Conservation (phyloP, 1,140 invertebrate species). For the Drosophila elegans region DNA sequence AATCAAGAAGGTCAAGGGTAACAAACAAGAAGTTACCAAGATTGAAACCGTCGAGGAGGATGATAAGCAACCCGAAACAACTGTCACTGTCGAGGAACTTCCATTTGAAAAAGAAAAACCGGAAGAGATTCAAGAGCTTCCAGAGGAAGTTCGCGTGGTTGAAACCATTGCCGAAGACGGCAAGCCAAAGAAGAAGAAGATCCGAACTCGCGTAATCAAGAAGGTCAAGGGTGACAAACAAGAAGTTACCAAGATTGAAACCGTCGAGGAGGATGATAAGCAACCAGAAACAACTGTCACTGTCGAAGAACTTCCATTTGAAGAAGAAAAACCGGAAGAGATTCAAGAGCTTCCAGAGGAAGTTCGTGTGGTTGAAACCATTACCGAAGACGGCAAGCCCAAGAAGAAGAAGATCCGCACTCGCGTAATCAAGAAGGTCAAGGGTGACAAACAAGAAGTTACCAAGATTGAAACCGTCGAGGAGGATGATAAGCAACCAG, state of each 20-base stretch:
- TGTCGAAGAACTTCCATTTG: not conserved
- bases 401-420: slow-evolving; percentile 8
- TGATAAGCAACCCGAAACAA: slow-evolving; percentile 1
- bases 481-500: slow-evolving; percentile 1
- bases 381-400: slow-evolving; percentile 3
- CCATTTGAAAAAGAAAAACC: not conserved
- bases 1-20: slow-evolving; percentile 8
- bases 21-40: slow-evolving; percentile 3
- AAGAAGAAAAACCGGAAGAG: not conserved
- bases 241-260: slow-evolving; percentile 8
- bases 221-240: slow-evolving; percentile 11
- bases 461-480: slow-evolving; percentile 7
- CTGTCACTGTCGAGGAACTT: not conserved
- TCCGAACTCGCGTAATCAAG: slow-evolving; percentile 4
- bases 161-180: not conserved
- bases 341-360: slow-evolving; percentile 5
- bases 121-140: slow-evolving; percentile 6
- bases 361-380: slow-evolving; percentile 1
- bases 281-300: not conserved
- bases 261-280: slow-evolving; percentile 2
- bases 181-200: slow-evolving; percentile 9
- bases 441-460: slow-evolving; percentile 10
- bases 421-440: slow-evolving; percentile 7
- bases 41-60: slow-evolving; percentile 9
- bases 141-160: slow-evolving; percentile 1